Conservation (phyloP, 2,113 vertebrate genomes). For the Seriola aureovittata region DNA sequence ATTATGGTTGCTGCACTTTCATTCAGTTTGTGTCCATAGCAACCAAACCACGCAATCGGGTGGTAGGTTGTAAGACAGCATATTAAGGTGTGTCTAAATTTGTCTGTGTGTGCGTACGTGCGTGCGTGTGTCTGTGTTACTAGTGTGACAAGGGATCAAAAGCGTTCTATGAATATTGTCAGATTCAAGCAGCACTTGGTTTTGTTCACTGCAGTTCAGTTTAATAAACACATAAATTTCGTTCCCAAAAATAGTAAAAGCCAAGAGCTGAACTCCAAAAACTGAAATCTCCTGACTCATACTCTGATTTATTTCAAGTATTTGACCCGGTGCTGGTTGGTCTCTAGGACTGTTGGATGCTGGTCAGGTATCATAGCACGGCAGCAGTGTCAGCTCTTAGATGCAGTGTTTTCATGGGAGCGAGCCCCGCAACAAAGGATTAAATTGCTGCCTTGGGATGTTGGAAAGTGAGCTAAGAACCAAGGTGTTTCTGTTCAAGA, state of each 20-base stretch:
- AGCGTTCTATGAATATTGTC: slow-evolving; percentile 41
- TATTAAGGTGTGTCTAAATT: not conserved
- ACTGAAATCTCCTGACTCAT: slow-evolving; percentile 28
- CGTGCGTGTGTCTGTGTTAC: slow-evolving; percentile 2
- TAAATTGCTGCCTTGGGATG: not conserved
- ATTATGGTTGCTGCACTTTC: not conserved
- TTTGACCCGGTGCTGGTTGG: slow-evolving; percentile 37
- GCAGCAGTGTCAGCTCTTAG: slow-evolving; percentile 4
- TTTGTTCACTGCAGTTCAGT: slow-evolving; percentile 18
- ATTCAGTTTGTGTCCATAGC: not conserved
- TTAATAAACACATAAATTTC: slow-evolving; percentile 35
- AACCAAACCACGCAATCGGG: not conserved
- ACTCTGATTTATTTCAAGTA: slow-evolving; percentile 12
- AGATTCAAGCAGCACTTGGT: slow-evolving; percentile 28
- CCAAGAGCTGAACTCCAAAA: slow-evolving; percentile 14
- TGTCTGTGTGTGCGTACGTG: not conserved
- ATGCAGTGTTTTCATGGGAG: slow-evolving; percentile 13
- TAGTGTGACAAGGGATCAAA: slow-evolving; percentile 41
- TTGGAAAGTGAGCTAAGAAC: slow-evolving; percentile 26
- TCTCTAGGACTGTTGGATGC: not conserved
- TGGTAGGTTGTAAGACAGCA: no score
- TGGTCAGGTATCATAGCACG: slow-evolving; percentile 29
- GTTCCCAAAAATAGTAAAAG: slow-evolving; percentile 59
- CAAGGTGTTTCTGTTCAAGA: not conserved
- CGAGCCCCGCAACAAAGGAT: slow-evolving; percentile 1